These are phyloP conservation scores for Hydrochoerus hydrochaeris DNA, from an alignment of 2,113 vertebrate species.

Conservation along the genomic window DNA sequence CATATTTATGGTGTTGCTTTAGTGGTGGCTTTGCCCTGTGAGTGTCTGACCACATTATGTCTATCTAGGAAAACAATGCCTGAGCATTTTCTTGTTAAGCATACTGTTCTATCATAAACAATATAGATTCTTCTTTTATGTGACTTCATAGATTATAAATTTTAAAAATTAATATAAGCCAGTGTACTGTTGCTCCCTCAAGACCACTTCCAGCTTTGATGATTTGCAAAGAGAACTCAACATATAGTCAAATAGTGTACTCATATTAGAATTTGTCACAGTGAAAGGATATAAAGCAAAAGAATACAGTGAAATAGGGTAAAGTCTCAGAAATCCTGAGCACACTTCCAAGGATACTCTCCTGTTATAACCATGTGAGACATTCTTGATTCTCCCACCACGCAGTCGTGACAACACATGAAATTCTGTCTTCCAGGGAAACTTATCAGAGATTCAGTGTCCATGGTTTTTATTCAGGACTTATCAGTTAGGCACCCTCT, in stretches of 20 bases:
- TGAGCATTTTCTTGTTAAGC: background rate
- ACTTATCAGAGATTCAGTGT: background rate
- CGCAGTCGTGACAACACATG: background rate
- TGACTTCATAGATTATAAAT: background rate
- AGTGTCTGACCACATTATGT: background rate
- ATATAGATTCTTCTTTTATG: background rate
- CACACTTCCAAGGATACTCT: background rate
- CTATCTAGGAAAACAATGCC: background rate
- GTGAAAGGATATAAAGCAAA: background rate
- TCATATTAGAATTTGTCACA: background rate
- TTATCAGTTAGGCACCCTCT: fast-evolving
- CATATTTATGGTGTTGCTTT: background rate
- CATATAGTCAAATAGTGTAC: background rate
- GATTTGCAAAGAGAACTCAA: background rate
- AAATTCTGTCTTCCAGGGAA: background rate
- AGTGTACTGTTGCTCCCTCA: background rate
- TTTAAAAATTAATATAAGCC: background rate
- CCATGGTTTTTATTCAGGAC: background rate
- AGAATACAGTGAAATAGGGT: no score
- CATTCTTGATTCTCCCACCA: background rate
- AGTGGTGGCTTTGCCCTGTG: background rate
- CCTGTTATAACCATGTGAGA: background rate
- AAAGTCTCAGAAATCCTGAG: background rate
- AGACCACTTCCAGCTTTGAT: no score
- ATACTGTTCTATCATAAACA: background rate